Conservation (phyloP, 2,888 invertebrate species). For the Eristalis tenax region DNA sequence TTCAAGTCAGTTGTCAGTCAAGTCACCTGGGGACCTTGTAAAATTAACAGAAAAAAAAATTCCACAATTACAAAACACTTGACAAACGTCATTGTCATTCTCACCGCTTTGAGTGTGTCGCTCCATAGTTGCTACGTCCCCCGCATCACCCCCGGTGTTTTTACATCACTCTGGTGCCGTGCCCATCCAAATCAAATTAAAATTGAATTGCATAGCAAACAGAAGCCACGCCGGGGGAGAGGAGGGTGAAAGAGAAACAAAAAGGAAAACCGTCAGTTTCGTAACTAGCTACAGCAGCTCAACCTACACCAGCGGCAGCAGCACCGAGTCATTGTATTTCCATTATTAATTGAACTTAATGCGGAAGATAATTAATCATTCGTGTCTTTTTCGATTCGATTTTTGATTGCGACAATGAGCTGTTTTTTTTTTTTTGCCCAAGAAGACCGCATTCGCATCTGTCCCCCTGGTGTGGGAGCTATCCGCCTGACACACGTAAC, state of each 20-base stretch:
- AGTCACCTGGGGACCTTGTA: conserved; percentile 35
- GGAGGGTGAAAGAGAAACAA: not conserved
- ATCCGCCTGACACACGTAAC: not conserved
- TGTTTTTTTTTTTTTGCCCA: not conserved
- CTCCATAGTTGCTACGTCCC: too few relatives aligned
- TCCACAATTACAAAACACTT: conserved; percentile 57
- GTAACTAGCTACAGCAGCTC: conserved; percentile 25
- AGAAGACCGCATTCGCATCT: not conserved
- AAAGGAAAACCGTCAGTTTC: conserved; percentile 30
- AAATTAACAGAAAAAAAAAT: conserved; percentile 30
- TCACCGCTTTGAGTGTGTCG: not conserved
- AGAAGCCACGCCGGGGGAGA: not conserved
- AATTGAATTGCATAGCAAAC: conserved; percentile 57
- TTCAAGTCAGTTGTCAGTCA: conserved; percentile 8
- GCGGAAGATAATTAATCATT: conserved; percentile 67
- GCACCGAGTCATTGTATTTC: conserved; percentile 58
- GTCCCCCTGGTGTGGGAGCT: conserved; percentile 21
- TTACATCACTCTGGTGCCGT: conserved; percentile 45
- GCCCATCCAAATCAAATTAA: conserved; percentile 57
- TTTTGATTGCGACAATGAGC: conserved; percentile 39
- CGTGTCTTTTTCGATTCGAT: conserved; percentile 21
- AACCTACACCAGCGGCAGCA: conserved; percentile 2
- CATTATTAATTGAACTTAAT: conserved; percentile 68
- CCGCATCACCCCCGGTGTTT: not conserved
- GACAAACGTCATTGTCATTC: conserved; percentile 48